phyloP scores from a whole-genome alignment of 2,888 invertebrate species.

The Tetramorium bicarinatum region DNA sequence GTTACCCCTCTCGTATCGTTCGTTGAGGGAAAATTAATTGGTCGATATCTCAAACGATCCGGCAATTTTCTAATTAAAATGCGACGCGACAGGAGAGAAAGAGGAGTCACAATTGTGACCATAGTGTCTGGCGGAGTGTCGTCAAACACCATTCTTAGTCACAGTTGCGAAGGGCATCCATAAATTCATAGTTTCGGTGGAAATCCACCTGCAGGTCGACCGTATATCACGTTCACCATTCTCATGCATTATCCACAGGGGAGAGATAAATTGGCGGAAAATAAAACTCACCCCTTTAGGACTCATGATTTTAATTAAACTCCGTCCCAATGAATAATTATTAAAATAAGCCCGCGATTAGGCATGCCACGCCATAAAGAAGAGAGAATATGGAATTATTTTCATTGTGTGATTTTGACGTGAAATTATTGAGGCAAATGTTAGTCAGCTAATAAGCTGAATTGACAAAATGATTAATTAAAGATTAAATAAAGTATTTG shows the following conservation, averaged over 20 bases:
- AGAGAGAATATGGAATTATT: neutral
- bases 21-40: conserved; percentile 33
- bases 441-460: neutral
- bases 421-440: neutral
- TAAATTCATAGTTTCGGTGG: conserved; percentile 38
- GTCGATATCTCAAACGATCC: conserved; percentile 8
- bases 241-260: conserved; percentile 35
- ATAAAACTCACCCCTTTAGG: conserved; percentile 39
- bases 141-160: conserved; percentile 45
- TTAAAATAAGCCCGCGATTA: conserved; percentile 42
- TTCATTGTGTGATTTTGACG: neutral
- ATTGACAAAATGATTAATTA: neutral
- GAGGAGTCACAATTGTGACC: neutral
- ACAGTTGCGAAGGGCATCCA: conserved; percentile 4
- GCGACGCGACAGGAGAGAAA: neutral
- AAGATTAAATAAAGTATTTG: neutral
- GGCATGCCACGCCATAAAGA: neutral
- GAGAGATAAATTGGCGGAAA: conserved; percentile 47
- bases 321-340: conserved; percentile 18
- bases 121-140: neutral
- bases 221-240: conserved; percentile 27
- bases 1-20: conserved; percentile 2
- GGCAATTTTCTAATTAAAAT: conserved; percentile 44
- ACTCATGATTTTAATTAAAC: conserved; percentile 51
- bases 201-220: conserved; percentile 37